Conservation (phyloP, 2,797 vertebrate genomes). For the Apogon hyalosoma region DNA sequence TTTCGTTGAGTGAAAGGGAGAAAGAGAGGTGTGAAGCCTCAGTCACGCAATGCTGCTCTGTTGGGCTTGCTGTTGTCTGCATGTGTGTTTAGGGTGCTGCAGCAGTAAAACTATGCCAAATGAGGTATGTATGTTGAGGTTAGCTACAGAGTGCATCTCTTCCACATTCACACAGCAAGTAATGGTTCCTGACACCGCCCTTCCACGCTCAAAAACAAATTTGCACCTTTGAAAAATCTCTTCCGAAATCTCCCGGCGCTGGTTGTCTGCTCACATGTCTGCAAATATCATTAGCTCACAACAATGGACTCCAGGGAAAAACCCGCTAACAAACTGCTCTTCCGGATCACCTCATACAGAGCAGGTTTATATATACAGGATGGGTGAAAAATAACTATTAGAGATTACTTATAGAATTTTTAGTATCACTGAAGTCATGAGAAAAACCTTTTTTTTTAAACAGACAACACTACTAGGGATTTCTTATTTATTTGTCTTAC, state of each 20-base stretch:
- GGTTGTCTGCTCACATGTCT: constrained; percentile 12
- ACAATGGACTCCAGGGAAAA: constrained; percentile 11
- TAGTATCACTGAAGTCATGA: no score
- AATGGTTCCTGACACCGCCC: constrained; percentile 34
- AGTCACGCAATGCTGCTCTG: constrained; percentile 72
- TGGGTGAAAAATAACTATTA: no score
- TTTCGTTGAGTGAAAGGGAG: constrained; percentile 72
- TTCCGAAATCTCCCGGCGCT: neutral
- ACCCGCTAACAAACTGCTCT: constrained; percentile 8
- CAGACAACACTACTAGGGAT: no score
- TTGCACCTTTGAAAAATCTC: constrained; percentile 9
- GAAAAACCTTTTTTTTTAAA: no score
- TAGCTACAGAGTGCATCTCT: constrained; percentile 23
- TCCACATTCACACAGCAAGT: constrained; percentile 55
- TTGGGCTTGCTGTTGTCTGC: constrained; percentile 17
- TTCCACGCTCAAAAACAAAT: constrained; percentile 32
- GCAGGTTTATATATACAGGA: neutral
- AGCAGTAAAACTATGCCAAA: constrained; percentile 21
- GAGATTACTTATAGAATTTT: no score
- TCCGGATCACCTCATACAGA: constrained; percentile 1
- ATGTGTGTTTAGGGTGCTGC: constrained; percentile 15
- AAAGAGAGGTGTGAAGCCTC: constrained; percentile 73
- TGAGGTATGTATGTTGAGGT: constrained; percentile 34
- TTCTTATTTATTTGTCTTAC: no score
- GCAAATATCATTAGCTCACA: constrained; percentile 26